A percentile compares a stretch with the other conserved stretches of the same genome.
These are phyloP conservation scores for Pyrocephalus nanus DNA, from an alignment of 2,797 vertebrate genomes.

Conservation along the genomic window DNA sequence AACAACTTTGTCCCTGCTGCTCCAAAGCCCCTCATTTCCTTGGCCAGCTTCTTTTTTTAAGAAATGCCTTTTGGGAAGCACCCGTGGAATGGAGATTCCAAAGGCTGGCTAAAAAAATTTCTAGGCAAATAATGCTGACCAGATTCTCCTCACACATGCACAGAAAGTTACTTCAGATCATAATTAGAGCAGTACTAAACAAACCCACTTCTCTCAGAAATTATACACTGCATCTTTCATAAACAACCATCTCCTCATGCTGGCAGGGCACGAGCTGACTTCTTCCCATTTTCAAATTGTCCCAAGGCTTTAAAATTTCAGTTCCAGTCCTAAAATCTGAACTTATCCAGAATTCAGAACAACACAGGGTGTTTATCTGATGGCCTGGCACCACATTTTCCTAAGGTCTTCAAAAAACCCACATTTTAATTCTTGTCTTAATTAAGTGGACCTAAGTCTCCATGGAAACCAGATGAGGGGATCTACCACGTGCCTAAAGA, in stretches of 20 bases:
- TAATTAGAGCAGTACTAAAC: neutral
- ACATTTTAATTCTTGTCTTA: neutral
- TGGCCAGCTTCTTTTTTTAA: neutral
- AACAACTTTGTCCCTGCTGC: neutral
- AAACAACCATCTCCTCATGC: neutral
- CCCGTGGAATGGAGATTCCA: neutral
- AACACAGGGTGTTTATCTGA: neutral
- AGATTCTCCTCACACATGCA: neutral
- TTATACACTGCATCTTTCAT: neutral
- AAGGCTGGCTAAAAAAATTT: neutral
- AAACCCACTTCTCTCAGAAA: neutral
- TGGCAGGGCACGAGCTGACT: neutral
- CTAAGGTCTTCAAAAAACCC: neutral
- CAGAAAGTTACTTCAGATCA: neutral
- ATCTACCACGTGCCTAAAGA: neutral
- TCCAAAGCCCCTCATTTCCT: neutral
- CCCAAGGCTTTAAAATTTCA: neutral
- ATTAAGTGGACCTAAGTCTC: neutral
- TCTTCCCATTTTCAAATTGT: neutral
- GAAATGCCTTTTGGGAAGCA: neutral
- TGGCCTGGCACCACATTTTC: neutral
- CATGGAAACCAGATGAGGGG: neutral
- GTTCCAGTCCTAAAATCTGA: neutral
- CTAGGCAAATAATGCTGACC: neutral
- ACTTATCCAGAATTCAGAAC: neutral